Percentiles rank a stretch among this genome's conserved stretches.
Conservation (phyloP, 1,140 invertebrate genomes). For the Drosophila lini region DNA sequence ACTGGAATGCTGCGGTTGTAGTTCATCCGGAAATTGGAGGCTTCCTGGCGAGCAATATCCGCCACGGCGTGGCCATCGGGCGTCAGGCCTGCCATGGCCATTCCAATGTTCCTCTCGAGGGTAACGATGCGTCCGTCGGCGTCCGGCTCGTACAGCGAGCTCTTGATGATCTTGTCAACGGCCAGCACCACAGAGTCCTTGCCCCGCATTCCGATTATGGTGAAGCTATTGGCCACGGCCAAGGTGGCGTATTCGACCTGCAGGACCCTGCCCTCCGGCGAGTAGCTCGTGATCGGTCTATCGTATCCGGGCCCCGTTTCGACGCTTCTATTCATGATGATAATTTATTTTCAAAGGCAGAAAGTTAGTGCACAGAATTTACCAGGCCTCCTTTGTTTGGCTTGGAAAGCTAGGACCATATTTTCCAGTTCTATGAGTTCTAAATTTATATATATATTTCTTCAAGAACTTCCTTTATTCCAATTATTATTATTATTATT, state of each 20-base stretch:
- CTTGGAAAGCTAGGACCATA: too few relatives aligned
- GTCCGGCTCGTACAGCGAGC: slow-evolving; percentile 96
- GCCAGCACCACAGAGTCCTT: slow-evolving; percentile 99
- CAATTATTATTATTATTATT: neutral
- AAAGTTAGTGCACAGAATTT: too few relatives aligned
- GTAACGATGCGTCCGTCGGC: slow-evolving; percentile 97
- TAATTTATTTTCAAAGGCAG: too few relatives aligned
- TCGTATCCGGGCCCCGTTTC: slow-evolving; percentile 89
- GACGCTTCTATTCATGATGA: too few relatives aligned
- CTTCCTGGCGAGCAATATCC: slow-evolving; percentile 94
- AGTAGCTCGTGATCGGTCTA: slow-evolving; percentile 99
- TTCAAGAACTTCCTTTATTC: neutral
- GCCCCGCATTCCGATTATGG: slow-evolving; percentile 96
- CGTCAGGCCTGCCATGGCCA: slow-evolving; percentile 96
- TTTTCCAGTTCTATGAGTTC: too few relatives aligned
- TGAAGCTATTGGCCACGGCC: slow-evolving; percentile 99
- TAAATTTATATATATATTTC: too few relatives aligned
- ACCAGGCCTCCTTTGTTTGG: too few relatives aligned
- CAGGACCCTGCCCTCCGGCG: slow-evolving; percentile 98
- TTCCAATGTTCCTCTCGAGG: slow-evolving; percentile 97
- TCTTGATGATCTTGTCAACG: slow-evolving; percentile 98
- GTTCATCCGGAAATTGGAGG: slow-evolving; percentile 93
- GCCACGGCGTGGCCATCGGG: slow-evolving; percentile 97
- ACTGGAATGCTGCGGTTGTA: slow-evolving; percentile 95
- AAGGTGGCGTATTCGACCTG: slow-evolving; percentile 99